Base-by-base conservation (phyloP, 2,113 vertebrate genomes). In the Riparia riparia region DNA sequence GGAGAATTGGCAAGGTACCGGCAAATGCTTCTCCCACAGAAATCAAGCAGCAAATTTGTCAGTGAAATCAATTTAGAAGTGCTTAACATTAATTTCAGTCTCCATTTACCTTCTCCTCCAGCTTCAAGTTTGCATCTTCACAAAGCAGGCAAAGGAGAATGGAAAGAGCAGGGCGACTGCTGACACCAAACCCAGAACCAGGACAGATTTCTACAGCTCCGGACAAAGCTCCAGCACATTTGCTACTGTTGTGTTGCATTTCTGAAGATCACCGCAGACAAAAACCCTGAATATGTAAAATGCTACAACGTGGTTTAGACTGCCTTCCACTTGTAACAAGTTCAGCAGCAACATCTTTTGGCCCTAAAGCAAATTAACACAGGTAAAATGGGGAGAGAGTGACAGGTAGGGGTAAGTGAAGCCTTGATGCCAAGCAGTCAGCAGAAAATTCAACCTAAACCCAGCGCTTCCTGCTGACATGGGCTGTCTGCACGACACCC, bases 41-140 rank as follows among this genome's bases (percentile, higher is more conserved):
- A 96, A 95, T 84, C 91, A 90, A 91, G 65, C 24, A 21, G 61
- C 1, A 3, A 68, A 87, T 96, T 87, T 82, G 63, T 74, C 70
- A 91, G 91, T 17, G 78, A 97, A 92, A 77, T 66, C 79, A 84
- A 95, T 65, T 85, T 68, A 60, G 22, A 49, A 85, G 76, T 26
- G 82, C 10, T 94, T 86, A 87, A 76, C 71, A 77, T 82, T 91
- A 18, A 87, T 69, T 82, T 77, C 63, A 73, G 31, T 37, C 71
- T 87, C 66, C 54, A 57, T 41, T 93, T 89, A 71, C 14, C 71
- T 54, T 63, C 77, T 68, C 68, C n/a, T 76, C 28, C 70, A 61
- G 53, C 57, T 58, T 72, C 21, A 41, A 68, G 31, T 41, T 5
- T 50, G 58, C 42, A 76, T 51, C 45, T 45, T 77, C 50, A 32